Conservation (phyloP, 92 coral and sea anemone species). For the Ricordea florida region DNA sequence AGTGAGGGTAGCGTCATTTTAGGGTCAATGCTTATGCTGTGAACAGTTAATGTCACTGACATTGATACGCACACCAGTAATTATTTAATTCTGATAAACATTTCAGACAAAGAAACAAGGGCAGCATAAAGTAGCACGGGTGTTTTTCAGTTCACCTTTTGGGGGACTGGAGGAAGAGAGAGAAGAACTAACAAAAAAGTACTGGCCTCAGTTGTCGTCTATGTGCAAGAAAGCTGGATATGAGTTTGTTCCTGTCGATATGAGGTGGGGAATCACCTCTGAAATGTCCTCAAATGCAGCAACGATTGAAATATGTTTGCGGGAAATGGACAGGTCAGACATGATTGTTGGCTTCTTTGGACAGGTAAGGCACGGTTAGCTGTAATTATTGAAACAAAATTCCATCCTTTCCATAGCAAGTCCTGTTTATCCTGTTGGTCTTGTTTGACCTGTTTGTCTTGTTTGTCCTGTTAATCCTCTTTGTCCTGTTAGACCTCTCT, state of each 20-base stretch:
- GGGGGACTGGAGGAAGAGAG: conserved; percentile 97
- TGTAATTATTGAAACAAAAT: background rate
- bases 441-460: too few species aligned
- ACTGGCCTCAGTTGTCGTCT: conserved; percentile 91
- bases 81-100: background rate
- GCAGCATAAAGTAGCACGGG: conserved; percentile 79
- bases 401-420: too few species aligned
- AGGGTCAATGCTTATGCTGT: too few species aligned
- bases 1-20: too few species aligned
- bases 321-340: conserved; percentile 94
- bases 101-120: background rate
- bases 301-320: conserved; percentile 84
- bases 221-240: conserved; percentile 89
- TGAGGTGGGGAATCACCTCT: conserved; percentile 95
- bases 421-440: too few species aligned
- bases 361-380: conserved; percentile 61
- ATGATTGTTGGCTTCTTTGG: conserved; percentile 98
- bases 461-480: background rate
- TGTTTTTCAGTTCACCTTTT: conserved; percentile 94
- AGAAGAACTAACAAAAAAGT: conserved; percentile 90
- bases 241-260: conserved; percentile 91
- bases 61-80: too few species aligned
- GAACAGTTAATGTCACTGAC: too few species aligned
- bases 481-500: background rate
- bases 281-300: conserved; percentile 95